A percentile compares a stretch with the other conserved stretches of the same genome.
phyloP scores from a whole-genome alignment of 2,888 invertebrate species.

The Doris montereyensis region DNA sequence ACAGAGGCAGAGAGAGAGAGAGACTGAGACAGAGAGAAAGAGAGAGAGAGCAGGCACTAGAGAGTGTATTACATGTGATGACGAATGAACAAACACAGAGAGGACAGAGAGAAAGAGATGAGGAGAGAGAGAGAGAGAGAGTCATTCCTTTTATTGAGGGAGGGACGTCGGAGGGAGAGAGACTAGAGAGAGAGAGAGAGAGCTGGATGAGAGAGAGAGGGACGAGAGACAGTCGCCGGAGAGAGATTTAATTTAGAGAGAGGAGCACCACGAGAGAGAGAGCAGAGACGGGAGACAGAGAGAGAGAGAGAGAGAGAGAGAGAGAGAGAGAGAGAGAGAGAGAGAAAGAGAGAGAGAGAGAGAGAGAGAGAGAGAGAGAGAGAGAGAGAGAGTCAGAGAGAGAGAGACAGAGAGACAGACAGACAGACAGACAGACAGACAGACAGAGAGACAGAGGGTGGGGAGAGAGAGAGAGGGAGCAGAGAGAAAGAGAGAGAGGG shows the following conservation, averaged over 20 bases:
- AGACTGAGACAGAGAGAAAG: not conserved
- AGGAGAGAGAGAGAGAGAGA: not conserved
- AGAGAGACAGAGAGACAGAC: not conserved
- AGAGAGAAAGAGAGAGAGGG: constrained; percentile 6
- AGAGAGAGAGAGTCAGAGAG: not conserved
- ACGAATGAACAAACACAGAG: not conserved
- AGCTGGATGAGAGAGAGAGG: constrained; percentile 1
- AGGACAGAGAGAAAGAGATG: not conserved
- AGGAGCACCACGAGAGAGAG: not conserved
- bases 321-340: not conserved
- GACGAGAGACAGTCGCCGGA: constrained; percentile 1
- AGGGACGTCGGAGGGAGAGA: not conserved
- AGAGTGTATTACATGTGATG: not conserved
- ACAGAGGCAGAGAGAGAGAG: constrained; percentile 22
- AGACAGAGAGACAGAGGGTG: constrained; percentile 21
- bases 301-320: constrained; percentile 17
- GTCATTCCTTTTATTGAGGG: too few species aligned
- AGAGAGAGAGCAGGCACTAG: not conserved
- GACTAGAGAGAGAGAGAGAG: not conserved
- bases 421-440: not conserved
- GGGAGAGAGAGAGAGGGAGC: constrained; percentile 10
- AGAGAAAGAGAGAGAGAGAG: constrained; percentile 8
- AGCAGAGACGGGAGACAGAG: not conserved
- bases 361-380: constrained; percentile 2
- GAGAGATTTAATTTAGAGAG: not conserved